Conservation (phyloP, 2,888 invertebrate genomes). For the Hypolimnas misippus region DNA sequence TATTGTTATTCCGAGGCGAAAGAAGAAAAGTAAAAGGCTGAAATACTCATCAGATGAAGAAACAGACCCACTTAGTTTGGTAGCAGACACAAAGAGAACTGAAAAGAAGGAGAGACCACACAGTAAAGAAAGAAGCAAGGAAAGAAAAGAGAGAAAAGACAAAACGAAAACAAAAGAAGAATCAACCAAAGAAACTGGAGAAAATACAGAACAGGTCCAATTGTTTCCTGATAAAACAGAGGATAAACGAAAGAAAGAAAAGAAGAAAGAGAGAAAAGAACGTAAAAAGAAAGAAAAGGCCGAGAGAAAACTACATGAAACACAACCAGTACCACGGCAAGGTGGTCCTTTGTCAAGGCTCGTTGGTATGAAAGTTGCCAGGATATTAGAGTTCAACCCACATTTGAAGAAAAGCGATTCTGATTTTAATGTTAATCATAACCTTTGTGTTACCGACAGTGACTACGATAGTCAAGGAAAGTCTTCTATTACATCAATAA, state of each 20-base stretch:
- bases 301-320: constrained; percentile 5
- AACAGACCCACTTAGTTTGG: constrained; percentile 62
- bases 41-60: constrained; percentile 54
- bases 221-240: constrained; percentile 34
- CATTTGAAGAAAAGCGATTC: constrained; percentile 28
- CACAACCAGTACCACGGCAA: constrained; percentile 33
- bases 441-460: constrained; percentile 51
- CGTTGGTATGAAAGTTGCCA: constrained; percentile 64
- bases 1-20: constrained; percentile 44
- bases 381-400: constrained; percentile 34
- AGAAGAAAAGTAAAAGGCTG: constrained; percentile 52
- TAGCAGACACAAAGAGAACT: constrained; percentile 32
- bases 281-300: constrained; percentile 47
- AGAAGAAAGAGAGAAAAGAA: constrained; percentile 47
- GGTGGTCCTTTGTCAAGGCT: constrained; percentile 55
- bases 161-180: constrained; percentile 49
- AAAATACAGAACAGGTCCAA: constrained; percentile 38
- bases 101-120: constrained; percentile 59
- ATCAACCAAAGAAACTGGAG: constrained; percentile 34
- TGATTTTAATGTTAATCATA: constrained; percentile 35
- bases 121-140: constrained; percentile 64
- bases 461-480: constrained; percentile 66
- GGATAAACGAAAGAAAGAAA: constrained; percentile 42
- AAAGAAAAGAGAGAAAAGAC: constrained; percentile 58
- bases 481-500: constrained; percentile 52